These are phyloP conservation scores for Coendou prehensilis DNA, from an alignment of 2,797 vertebrate genomes.

Conservation along the genomic window DNA sequence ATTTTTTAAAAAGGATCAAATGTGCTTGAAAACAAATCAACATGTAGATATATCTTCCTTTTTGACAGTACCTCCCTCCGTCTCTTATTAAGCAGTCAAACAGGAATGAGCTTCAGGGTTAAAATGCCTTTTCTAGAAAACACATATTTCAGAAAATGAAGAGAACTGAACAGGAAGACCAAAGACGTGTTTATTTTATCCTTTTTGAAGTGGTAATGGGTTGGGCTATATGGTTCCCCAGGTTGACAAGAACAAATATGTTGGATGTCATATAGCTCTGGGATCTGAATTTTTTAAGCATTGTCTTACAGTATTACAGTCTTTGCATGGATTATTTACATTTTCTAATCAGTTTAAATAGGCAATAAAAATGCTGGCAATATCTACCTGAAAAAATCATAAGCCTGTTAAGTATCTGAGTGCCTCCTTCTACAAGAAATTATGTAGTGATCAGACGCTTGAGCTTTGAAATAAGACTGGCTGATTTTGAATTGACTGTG, in stretches of 20 bases:
- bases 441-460: not conserved
- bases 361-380: conserved; percentile 18
- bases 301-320: not conserved
- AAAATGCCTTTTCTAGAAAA: not conserved
- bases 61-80: not conserved
- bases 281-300: not conserved
- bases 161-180: not conserved
- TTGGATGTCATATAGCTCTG: not conserved
- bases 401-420: not conserved
- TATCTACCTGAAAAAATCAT: not conserved
- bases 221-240: not conserved
- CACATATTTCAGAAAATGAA: not conserved
- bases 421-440: not conserved
- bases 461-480: not conserved
- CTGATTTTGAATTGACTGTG: not conserved
- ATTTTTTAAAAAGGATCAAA: not conserved
- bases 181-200: not conserved
- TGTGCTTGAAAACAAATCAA: conserved; percentile 60
- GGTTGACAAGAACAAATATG: not conserved
- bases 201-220: not conserved
- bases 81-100: not conserved
- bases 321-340: conserved; percentile 4
- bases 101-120: not conserved
- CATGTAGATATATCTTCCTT: not conserved
- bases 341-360: conserved; percentile 44